Percentiles rank a stretch among this genome's conserved stretches.
phyloP scores from a whole-genome alignment of 1,140 invertebrate species.

The Lucilia sericata region DNA sequence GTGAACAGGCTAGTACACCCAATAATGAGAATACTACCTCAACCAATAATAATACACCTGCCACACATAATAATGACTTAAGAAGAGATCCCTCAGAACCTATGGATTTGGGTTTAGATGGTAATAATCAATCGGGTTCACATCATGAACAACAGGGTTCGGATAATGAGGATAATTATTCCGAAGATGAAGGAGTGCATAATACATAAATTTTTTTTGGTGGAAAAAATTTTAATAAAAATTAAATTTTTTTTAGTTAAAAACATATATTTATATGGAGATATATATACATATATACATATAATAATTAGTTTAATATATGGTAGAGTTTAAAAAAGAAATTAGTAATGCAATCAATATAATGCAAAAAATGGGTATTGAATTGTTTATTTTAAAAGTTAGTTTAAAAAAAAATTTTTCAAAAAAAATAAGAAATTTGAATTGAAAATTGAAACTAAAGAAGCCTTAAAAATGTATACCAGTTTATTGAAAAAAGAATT shows the following conservation, averaged over 20 bases:
- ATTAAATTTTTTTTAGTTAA: no score
- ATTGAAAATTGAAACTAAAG: constrained; percentile 22
- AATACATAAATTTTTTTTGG: constrained; percentile 63
- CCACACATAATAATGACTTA: constrained; percentile 52
- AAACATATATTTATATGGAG: no score
- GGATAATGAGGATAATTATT: constrained; percentile 65
- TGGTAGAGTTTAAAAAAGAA: not conserved
- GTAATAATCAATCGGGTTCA: constrained; percentile 62
- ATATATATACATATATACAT: not conserved
- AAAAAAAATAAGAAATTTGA: no score
- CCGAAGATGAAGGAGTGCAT: constrained; percentile 66
- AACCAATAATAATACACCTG: constrained; percentile 14
- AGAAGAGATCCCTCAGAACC: constrained; percentile 60
- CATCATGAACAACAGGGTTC: constrained; percentile 56
- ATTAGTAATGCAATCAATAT: not conserved
- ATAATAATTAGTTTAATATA: not conserved
- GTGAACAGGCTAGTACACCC: constrained; percentile 50
- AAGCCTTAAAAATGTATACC: constrained; percentile 49
- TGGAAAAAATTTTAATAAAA: no score
- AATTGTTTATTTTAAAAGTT: not conserved
- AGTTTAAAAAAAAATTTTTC: not conserved
- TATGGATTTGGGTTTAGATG: constrained; percentile 61
- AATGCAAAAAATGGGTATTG: constrained; percentile 8
- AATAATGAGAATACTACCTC: constrained; percentile 27
- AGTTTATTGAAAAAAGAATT: not conserved